phyloP scores from a whole-genome alignment of 53 echinoderm and acorn worm genomes.

The Arbacia lixula region DNA sequence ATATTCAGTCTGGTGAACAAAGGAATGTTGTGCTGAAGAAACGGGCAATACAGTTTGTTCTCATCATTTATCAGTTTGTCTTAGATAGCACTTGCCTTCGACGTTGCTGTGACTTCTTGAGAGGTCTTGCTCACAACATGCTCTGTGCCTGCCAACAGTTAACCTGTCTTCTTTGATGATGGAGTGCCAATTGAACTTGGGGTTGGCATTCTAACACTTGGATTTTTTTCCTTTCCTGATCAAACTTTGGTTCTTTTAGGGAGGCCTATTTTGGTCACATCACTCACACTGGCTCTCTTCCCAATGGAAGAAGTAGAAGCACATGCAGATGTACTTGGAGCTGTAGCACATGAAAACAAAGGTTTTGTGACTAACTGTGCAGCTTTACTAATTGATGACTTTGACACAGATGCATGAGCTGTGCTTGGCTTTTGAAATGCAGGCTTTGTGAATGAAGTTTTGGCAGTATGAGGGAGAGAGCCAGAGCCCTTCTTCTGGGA shows the following conservation, averaged over 20 bases:
- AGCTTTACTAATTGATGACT: conserved; percentile 7
- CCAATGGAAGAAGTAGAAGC: conserved; percentile 13
- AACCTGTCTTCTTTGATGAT: conserved; percentile 31
- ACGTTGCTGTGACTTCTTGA: conserved; percentile 7
- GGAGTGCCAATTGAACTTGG: background rate
- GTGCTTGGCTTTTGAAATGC: conserved; percentile 4
- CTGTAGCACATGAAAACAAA: conserved; percentile 4
- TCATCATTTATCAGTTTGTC: conserved; percentile 38
- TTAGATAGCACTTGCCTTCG: conserved; percentile 19
- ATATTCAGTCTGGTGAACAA: conserved; percentile 55
- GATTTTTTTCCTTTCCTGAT: conserved; percentile 15
- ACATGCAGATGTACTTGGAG: conserved; percentile 12
- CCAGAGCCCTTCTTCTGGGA: too few species aligned
- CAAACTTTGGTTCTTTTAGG: background rate
- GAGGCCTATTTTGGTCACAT: conserved; percentile 2
- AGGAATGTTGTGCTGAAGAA: conserved; percentile 56
- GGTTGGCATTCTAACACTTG: too few species aligned
- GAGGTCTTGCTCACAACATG: conserved; percentile 13
- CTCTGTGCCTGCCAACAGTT: conserved; percentile 16
- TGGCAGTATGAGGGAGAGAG: background rate
- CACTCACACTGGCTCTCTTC: conserved; percentile 26
- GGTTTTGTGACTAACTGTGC: background rate
- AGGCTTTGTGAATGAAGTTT: conserved; percentile 6
- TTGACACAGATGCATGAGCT: conserved; percentile 6
- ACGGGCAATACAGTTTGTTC: conserved; percentile 57